These are phyloP conservation scores for Cetoscarus ocellatus DNA, from an alignment of 2,797 vertebrate species.

Conservation along the genomic window DNA sequence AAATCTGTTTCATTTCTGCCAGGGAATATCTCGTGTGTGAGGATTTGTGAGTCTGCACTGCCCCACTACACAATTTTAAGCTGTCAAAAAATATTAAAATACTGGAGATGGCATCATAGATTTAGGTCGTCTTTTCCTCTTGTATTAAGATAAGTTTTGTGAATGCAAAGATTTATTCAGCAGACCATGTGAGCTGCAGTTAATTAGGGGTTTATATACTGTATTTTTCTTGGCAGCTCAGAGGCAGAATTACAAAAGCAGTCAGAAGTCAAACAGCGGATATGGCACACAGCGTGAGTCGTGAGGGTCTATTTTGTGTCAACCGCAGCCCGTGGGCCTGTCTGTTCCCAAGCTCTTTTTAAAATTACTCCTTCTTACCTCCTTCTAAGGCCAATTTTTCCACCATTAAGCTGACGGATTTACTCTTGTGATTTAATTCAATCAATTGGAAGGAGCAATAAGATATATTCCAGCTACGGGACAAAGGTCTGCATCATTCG, in stretches of 20 bases:
- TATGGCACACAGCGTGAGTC: slow-evolving; percentile 33
- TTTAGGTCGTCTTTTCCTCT: slow-evolving; percentile 28
- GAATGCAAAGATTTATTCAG: slow-evolving; percentile 30
- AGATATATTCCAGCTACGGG: slow-evolving; percentile 82
- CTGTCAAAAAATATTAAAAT: slow-evolving; percentile 56
- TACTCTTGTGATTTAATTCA: slow-evolving; percentile 81
- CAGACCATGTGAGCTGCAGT: slow-evolving; percentile 25
- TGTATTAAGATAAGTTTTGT: slow-evolving; percentile 27
- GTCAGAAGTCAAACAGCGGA: slow-evolving; percentile 52
- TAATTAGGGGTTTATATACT: slow-evolving; percentile 54
- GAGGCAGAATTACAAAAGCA: slow-evolving; percentile 45
- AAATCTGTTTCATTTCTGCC: slow-evolving; percentile 22
- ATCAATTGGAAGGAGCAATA: slow-evolving; percentile 73
- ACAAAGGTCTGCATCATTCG: slow-evolving; percentile 83
- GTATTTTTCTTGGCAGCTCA: slow-evolving; percentile 39
- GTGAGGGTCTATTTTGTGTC: slow-evolving; percentile 53
- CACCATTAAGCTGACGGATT: slow-evolving; percentile 82
- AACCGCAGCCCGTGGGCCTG: slow-evolving; percentile 41
- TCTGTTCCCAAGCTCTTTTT: slow-evolving; percentile 51
- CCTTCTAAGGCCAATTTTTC: slow-evolving; percentile 69
- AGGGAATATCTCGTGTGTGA: slow-evolving; percentile 15
- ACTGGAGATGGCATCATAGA: slow-evolving; percentile 31
- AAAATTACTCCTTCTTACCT: slow-evolving; percentile 60
- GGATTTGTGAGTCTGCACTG: slow-evolving; percentile 34
- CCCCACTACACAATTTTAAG: slow-evolving; percentile 21